Evolutionary conservation across 1,140 invertebrate species (phyloP).

Genomic region (Drosophila truncata): DNA sequence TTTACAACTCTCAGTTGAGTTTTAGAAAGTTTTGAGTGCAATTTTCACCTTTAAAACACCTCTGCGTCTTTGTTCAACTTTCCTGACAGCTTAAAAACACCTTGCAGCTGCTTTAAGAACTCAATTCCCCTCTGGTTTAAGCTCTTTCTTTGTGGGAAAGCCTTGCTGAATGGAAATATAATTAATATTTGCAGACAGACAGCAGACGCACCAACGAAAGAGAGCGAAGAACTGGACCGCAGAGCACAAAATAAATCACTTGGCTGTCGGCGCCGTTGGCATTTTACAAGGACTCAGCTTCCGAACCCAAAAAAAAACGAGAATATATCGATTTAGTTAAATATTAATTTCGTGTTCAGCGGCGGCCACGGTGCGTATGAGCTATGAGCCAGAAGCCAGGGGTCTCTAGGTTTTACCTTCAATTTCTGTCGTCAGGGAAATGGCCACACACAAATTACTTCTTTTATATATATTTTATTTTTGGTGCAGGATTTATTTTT

Average conservation of each 20-base stretch:
- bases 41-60: neutral
- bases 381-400: conserved; percentile 28
- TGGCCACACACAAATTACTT: conserved; percentile 48
- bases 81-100: conserved; percentile 30
- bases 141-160: neutral
- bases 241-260: conserved; percentile 69
- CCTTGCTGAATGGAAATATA: conserved; percentile 13
- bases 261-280: conserved; percentile 52
- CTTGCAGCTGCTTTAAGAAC: conserved; percentile 24
- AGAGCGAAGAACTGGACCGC: conserved; percentile 24
- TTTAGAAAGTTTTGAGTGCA: neutral
- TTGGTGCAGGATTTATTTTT: conserved; percentile 7
- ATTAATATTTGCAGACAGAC: conserved; percentile 55
- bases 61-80: conserved; percentile 1
- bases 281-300: conserved; percentile 47
- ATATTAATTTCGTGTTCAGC: conserved; percentile 62
- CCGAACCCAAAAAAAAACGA: neutral
- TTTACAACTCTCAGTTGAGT: neutral
- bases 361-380: conserved; percentile 50
- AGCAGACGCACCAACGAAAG: conserved; percentile 40
- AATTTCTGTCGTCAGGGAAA: conserved; percentile 36
- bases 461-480: neutral
- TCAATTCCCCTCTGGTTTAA: conserved; percentile 12
- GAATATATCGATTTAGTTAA: conserved; percentile 70
- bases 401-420: conserved; percentile 4